A percentile compares a stretch with the other conserved stretches of the same genome.
Conservation (phyloP, 2,797 vertebrate species). For the Helarctos malayanus region DNA sequence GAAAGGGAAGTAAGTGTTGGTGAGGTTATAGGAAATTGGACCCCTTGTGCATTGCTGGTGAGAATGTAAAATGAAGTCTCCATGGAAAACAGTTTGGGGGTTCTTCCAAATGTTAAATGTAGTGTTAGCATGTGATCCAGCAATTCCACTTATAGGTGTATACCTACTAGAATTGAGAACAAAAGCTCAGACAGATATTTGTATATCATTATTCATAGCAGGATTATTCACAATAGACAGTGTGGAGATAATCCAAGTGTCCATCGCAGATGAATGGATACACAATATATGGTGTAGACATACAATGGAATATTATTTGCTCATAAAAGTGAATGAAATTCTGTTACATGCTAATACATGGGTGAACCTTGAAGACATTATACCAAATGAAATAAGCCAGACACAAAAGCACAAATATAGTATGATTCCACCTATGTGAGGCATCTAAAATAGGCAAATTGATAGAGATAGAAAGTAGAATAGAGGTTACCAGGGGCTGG, state of each 20-base stretch:
- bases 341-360: neutral
- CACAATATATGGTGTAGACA: neutral
- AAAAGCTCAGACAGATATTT: neutral
- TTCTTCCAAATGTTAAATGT: neutral
- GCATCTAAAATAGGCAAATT: neutral
- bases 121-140: neutral
- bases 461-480: neutral
- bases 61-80: neutral
- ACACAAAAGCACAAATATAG: neutral
- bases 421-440: neutral
- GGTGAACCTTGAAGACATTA: neutral
- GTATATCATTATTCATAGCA: neutral
- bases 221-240: neutral
- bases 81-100: neutral
- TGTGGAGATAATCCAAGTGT: neutral
- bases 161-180: neutral
- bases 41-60: neutral
- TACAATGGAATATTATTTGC: neutral
- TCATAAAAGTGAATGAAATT: neutral
- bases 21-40: neutral
- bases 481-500: neutral
- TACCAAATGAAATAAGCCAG: neutral
- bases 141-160: neutral
- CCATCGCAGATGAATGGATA: neutral
- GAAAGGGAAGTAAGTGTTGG: neutral